A percentile compares a stretch with the other conserved stretches of the same genome.
Evolutionary conservation across 2,888 invertebrate genomes (phyloP).

Genomic region (Drosophila tanythrix): DNA sequence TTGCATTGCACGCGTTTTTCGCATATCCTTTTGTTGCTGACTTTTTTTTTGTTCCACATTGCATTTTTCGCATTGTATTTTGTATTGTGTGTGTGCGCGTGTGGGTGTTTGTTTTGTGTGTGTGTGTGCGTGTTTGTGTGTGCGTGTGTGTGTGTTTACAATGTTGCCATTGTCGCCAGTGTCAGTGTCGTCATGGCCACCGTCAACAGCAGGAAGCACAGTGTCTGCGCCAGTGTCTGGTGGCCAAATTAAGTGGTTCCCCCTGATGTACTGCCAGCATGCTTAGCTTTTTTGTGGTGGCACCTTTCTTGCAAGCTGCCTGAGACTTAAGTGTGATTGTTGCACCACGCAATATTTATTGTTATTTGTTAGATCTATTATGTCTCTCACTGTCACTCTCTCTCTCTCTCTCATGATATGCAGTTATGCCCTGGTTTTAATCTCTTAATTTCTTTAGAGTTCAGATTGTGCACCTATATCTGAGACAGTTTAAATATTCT

Average conservation of each 20-base stretch:
- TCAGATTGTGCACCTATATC: neutral
- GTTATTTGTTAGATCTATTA: neutral
- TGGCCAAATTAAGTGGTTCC: constrained; percentile 22
- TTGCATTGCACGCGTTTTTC: constrained; percentile 73
- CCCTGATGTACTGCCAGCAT: constrained; percentile 1
- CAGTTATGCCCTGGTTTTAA: neutral
- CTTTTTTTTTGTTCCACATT: constrained; percentile 41
- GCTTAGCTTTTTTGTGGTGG: constrained; percentile 6
- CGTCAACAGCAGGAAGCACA: constrained; percentile 32
- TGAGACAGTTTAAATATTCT: neutral
- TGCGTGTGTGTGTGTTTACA: constrained; percentile 43
- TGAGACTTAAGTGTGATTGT: neutral
- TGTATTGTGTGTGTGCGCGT: constrained; percentile 53
- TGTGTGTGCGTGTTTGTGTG: no score
- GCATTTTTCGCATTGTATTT: constrained; percentile 32
- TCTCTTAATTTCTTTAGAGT: neutral
- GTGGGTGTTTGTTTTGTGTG: constrained; percentile 6
- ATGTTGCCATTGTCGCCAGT: constrained; percentile 36
- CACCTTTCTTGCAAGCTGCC: neutral
- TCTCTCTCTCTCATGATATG: neutral
- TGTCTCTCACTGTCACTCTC: neutral
- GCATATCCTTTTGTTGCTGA: constrained; percentile 58
- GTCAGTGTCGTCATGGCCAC: constrained; percentile 12
- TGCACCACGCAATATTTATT: neutral
- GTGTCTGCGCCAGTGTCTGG: constrained; percentile 52